Evolutionary conservation across 2,113 vertebrate genomes (phyloP), one percentile per base, ranked within the genome.

Genomic region (Hiodon tergisus): DNA sequence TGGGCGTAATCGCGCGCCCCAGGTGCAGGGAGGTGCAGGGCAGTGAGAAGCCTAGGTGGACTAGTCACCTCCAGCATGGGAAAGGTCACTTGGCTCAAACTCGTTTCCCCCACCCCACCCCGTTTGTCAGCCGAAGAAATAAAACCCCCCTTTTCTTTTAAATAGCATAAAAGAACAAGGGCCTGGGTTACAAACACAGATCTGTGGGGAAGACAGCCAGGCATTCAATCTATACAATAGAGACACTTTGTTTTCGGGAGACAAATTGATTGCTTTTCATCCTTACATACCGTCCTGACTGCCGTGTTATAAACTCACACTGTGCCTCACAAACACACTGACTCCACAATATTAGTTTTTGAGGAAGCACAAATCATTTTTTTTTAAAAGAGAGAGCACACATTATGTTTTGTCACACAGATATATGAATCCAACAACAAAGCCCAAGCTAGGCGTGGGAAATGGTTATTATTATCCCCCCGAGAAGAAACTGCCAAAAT

Each of bases 1-100:
- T 90, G 86, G 31, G 80, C 78, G 81, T 85, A 86, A 87, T 88
- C 74, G 80, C 85, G 76, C 81, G 88, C 81, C 85, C 69, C 86
- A 85, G 87, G 87, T 88, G 84, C 77, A 73, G 78, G 62, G 67
- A 46, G 63, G 74, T 50, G 46, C 46, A 5, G 31, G 54, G 53
- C 7, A 3, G 8, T 5, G 16, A 11, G 10, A n/a, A n/a, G n/a
- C 31, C 31, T 31, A 31, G 31, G 31, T 31, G 31, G 31, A 31
- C 31, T 31, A 31, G 31, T 31, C 31, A 31, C 31, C 31, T 31
- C 31, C 31, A 31, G 31, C 31, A 31, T 2, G 2, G 31, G 31
- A 31, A 31, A 31, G 31, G 31, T 31, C 31, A 31, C 31, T 31
- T 31, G 31, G 31, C 31, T 31, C 31, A 31, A 31, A 31, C 31